Percentiles rank a stretch among this genome's conserved stretches.
Evolutionary conservation across 2,797 vertebrate species (phyloP).

Genomic region (Morelia viridis): DNA sequence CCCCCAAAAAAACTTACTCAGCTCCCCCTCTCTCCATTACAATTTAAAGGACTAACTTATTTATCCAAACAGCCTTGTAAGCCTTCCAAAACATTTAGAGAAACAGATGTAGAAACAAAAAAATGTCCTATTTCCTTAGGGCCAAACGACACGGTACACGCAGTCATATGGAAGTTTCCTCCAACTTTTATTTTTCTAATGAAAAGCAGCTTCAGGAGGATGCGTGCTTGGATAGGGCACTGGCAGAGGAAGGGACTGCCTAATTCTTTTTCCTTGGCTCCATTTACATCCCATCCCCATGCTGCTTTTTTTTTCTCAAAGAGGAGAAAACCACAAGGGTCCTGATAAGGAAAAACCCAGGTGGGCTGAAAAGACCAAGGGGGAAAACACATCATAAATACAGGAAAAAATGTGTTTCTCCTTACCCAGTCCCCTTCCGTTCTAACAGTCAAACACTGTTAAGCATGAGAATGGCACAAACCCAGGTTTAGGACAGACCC

Average conservation of each 20-base stretch:
- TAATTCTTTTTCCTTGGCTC: neutral
- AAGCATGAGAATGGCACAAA: neutral
- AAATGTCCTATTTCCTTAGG: constrained; percentile 27
- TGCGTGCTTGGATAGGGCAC: too few relatives aligned
- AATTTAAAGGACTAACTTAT: neutral
- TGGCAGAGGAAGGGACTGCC: neutral
- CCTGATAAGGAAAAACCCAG: neutral
- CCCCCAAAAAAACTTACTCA: neutral
- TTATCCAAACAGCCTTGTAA: constrained; percentile 19
- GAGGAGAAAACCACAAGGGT: neutral
- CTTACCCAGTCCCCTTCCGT: too few relatives aligned
- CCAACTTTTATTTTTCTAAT: neutral
- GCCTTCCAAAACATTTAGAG: constrained; percentile 2
- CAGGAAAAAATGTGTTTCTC: neutral
- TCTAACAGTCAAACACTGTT: neutral
- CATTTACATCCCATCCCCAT: neutral
- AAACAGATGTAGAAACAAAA: constrained; percentile 32
- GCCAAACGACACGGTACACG: constrained; percentile 20
- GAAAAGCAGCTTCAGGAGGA: neutral
- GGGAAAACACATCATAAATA: too few relatives aligned
- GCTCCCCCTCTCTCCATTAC: neutral
- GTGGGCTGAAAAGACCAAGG: neutral
- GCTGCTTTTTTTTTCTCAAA: neutral
- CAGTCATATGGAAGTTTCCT: constrained; percentile 2
- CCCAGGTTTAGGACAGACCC: neutral